phyloP scores from a whole-genome alignment of 2,888 invertebrate species.

The Cephus rjabovi region DNA sequence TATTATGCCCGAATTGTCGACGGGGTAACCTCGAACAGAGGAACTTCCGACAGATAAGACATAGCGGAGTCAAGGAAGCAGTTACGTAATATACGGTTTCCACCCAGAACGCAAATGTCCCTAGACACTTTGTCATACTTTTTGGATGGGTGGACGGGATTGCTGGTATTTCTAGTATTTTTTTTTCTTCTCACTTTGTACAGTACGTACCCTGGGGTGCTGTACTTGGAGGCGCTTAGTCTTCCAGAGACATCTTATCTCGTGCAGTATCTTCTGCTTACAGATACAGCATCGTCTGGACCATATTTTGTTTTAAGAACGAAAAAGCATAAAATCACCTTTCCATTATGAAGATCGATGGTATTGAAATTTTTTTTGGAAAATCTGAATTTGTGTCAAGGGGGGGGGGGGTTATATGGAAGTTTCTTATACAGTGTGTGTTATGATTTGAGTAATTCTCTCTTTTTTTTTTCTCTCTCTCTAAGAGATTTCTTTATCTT shows the following conservation, averaged over 20 bases:
- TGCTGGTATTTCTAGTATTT: background rate
- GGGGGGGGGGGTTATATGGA: too few relatives aligned
- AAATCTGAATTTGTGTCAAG: background rate
- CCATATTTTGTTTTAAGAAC: constrained; percentile 12
- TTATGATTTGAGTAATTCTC: too few relatives aligned
- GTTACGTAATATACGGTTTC: constrained; percentile 31
- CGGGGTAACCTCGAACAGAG: constrained; percentile 30
- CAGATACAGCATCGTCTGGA: constrained; percentile 35
- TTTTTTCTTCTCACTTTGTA: background rate
- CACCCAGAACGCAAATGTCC: background rate
- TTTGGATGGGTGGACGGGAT: background rate
- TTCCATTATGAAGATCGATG: constrained; percentile 4
- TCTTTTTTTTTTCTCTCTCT: too few relatives aligned
- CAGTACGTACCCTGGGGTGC: background rate
- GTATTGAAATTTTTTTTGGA: background rate
- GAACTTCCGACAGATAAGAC: constrained; percentile 52
- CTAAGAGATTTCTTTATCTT: too few relatives aligned
- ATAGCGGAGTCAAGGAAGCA: constrained; percentile 46
- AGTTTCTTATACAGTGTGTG: background rate
- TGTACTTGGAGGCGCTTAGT: background rate
- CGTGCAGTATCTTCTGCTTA: constrained; percentile 43
- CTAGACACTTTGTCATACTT: background rate
- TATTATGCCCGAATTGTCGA: constrained; percentile 32
- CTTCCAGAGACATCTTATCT: background rate
- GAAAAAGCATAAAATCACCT: background rate